phyloP scores from a whole-genome alignment of 2,888 invertebrate species.

The Drosophila mercatorum region DNA sequence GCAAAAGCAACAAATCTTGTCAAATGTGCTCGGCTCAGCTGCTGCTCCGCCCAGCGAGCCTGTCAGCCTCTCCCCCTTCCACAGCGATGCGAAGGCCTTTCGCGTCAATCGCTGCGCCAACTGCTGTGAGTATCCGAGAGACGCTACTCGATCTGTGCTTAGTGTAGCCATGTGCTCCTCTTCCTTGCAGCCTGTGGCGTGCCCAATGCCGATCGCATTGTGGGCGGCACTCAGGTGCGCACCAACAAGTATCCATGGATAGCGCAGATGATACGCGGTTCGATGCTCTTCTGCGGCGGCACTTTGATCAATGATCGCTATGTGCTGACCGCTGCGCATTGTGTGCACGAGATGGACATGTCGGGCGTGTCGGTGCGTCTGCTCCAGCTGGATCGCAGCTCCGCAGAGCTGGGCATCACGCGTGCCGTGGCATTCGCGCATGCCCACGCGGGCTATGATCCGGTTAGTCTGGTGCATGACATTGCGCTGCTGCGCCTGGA shows the following conservation, averaged over 20 bases:
- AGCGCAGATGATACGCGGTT: constrained; percentile 75
- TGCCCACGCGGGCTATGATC: constrained; percentile 74
- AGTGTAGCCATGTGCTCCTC: not conserved
- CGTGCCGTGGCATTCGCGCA: constrained; percentile 71
- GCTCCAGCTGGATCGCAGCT: constrained; percentile 77
- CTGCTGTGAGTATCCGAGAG: constrained; percentile 77
- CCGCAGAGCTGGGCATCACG: constrained; percentile 66
- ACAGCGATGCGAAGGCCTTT: constrained; percentile 62
- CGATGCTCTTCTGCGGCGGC: constrained; percentile 82
- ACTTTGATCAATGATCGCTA: constrained; percentile 83
- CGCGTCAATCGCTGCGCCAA: constrained; percentile 76
- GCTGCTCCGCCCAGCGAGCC: constrained; percentile 7
- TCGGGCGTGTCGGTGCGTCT: constrained; percentile 71
- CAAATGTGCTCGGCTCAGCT: constrained; percentile 57
- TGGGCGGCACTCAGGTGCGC: constrained; percentile 81
- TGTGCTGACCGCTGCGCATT: constrained; percentile 83
- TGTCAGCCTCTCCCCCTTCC: constrained; percentile 30
- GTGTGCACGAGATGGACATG: constrained; percentile 75
- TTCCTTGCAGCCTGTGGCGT: constrained; percentile 80
- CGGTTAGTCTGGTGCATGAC: constrained; percentile 78
- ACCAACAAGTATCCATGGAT: constrained; percentile 84
- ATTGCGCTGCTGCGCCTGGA: constrained; percentile 79
- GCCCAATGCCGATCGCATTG: constrained; percentile 83
- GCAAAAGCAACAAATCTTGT: constrained; percentile 81
- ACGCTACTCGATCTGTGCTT: not conserved